Conservation (phyloP, 1,140 invertebrate species). For the Brachionus angularis region DNA sequence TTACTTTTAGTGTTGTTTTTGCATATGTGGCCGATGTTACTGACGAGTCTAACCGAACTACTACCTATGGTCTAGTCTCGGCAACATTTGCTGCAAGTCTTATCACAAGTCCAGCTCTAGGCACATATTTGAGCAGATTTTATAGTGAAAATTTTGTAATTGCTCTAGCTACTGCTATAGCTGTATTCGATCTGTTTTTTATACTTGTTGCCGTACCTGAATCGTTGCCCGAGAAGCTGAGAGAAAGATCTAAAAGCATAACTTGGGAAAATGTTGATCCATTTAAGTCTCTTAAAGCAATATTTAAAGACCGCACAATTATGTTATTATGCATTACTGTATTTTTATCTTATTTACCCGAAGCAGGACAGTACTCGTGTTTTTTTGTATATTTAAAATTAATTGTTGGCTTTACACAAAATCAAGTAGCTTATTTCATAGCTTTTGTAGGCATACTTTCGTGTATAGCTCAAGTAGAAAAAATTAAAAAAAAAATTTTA, state of each 20-base stretch:
- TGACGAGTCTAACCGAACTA: slow-evolving; percentile 85
- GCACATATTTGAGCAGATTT: slow-evolving; percentile 80
- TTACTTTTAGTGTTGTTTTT: slow-evolving; percentile 93
- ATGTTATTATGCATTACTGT: slow-evolving; percentile 30
- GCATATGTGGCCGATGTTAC: slow-evolving; percentile 99
- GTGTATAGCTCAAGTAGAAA: slow-evolving; percentile 79
- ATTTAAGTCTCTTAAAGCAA: slow-evolving; percentile 60
- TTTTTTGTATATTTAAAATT: slow-evolving; percentile 98
- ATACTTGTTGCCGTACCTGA: slow-evolving; percentile 96
- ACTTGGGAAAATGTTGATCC: slow-evolving; percentile 90
- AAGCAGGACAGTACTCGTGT: slow-evolving; percentile 94
- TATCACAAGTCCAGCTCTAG: slow-evolving; percentile 91
- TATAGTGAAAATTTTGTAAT: slow-evolving; percentile 91
- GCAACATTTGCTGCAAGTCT: slow-evolving; percentile 97
- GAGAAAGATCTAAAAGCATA: slow-evolving; percentile 52
- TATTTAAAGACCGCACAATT: slow-evolving; percentile 31
- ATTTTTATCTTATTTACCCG: slow-evolving; percentile 56
- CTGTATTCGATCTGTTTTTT: slow-evolving; percentile 92
- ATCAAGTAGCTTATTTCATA: slow-evolving; percentile 94
- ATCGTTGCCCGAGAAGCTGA: slow-evolving; percentile 76
- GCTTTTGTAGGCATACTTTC: slow-evolving; percentile 92
- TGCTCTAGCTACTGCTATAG: slow-evolving; percentile 84
- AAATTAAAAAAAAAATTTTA: slow-evolving; percentile 42
- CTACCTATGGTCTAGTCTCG: slow-evolving; percentile 92
- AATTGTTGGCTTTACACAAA: slow-evolving; percentile 84